phyloP scores from a whole-genome alignment of 1,140 invertebrate species.

The Achatina immaculata region DNA sequence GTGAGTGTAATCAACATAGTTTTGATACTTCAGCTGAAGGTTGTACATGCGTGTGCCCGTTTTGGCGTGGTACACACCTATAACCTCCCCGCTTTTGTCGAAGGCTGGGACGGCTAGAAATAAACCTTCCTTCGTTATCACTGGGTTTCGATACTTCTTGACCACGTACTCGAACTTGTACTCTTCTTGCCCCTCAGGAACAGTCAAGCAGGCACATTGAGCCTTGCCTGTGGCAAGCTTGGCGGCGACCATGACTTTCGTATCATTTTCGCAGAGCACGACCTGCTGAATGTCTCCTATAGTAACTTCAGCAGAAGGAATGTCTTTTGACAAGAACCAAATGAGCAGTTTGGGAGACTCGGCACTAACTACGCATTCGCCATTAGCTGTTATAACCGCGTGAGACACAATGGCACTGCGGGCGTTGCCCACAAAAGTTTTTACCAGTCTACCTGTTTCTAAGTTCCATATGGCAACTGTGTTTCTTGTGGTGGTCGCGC shows the following conservation, averaged over 20 bases:
- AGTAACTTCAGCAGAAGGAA: slow-evolving; percentile 79
- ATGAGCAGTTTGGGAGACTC: slow-evolving; percentile 93
- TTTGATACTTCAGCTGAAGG: slow-evolving; percentile 68
- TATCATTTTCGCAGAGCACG: slow-evolving; percentile 84
- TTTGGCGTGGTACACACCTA: slow-evolving; percentile 86
- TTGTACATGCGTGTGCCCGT: slow-evolving; percentile 86
- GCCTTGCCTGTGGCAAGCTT: slow-evolving; percentile 53
- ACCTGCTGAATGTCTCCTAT: slow-evolving; percentile 90
- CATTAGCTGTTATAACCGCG: slow-evolving; percentile 82
- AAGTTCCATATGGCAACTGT: slow-evolving; percentile 96
- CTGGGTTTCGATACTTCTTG: slow-evolving; percentile 73
- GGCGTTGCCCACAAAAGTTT: slow-evolving; percentile 90
- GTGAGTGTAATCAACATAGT: slow-evolving; percentile 68
- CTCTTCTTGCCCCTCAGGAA: slow-evolving; percentile 78
- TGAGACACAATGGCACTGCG: slow-evolving; percentile 95
- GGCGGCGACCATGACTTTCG: slow-evolving; percentile 88
- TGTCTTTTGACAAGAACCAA: slow-evolving; percentile 89
- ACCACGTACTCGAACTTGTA: slow-evolving; percentile 83
- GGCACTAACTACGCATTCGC: slow-evolving; percentile 86
- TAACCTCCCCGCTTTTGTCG: slow-evolving; percentile 87
- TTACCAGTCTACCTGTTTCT: slow-evolving; percentile 82
- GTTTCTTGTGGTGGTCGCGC: slow-evolving; percentile 76
- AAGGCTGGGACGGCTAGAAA: slow-evolving; percentile 83
- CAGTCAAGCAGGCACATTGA: slow-evolving; percentile 49
- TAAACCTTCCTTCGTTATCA: slow-evolving; percentile 85